These are phyloP conservation scores for Mycalesis mineus DNA, from an alignment of 2,888 invertebrate species.

Conservation along the genomic window DNA sequence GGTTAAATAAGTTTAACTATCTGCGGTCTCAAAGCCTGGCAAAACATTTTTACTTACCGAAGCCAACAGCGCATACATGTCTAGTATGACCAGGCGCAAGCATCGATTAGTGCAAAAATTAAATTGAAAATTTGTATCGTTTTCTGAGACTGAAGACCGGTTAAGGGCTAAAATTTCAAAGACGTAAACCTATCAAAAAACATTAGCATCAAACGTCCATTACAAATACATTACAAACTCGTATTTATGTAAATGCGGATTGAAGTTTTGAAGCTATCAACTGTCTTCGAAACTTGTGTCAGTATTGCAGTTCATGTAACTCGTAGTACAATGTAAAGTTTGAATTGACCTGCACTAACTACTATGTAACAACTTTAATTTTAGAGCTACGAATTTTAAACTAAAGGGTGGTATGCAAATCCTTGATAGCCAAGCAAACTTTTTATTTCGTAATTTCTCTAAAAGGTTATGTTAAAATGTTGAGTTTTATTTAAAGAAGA, in stretches of 20 bases:
- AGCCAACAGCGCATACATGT: too few relatives aligned
- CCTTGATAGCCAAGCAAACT: background rate
- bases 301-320: slow-evolving; percentile 18
- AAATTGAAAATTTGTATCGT: too few relatives aligned
- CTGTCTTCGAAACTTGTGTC: slow-evolving; percentile 15
- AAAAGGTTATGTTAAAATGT: too few relatives aligned
- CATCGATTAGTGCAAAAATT: too few relatives aligned
- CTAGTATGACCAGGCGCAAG: too few relatives aligned
- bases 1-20: too few relatives aligned
- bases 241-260: slow-evolving; percentile 27
- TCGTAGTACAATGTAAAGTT: slow-evolving; percentile 1
- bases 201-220: slow-evolving; percentile 10
- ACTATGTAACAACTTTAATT: slow-evolving; percentile 1
- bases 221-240: slow-evolving; percentile 23
- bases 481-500: too few relatives aligned
- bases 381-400: background rate
- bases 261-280: slow-evolving; percentile 27
- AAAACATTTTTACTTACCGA: too few relatives aligned
- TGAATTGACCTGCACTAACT: background rate
- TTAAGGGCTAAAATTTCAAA: too few relatives aligned
- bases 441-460: background rate
- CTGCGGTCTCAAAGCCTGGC: too few relatives aligned
- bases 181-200: too few relatives aligned
- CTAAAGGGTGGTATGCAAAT: background rate
- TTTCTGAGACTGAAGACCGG: too few relatives aligned